Evolutionary conservation across 1,140 invertebrate species (phyloP), one percentile per base, ranked within the genome.

Genomic region (Solenopsis fugax): DNA sequence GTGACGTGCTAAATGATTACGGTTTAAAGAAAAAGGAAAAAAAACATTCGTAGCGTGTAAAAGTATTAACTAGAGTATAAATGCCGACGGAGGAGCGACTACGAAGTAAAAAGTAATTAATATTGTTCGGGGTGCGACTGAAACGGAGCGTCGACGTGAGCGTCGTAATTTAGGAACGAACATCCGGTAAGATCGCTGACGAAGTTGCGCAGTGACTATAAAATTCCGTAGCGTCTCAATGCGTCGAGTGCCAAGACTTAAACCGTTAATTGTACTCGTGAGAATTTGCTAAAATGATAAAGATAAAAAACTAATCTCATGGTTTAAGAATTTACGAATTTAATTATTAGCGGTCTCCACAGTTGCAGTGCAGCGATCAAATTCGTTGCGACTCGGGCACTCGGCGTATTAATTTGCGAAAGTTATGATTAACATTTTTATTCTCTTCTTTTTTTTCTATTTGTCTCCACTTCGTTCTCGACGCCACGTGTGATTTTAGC

Each of bases 31-130:
- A 52, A 67, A 67, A 84, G 34, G 37, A 72, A 72, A 73, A 62
- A 75, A 92, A 92, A 92, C 87, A 90, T 92, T 93, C 77, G 91
- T 93, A 92, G 88, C 87, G 77, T 91, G 87, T 91, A 92, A 89
- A 92, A 93, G 90, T 93, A 93, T 91, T 92, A 90, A 88, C 87
- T 92, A 89, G 88, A 90, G 67, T 88, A 90, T 90, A 90, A 89
- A 90, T 85, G 73, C 78, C 58, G 50, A 76, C 80, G 89, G 71
- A 80, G 58, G 58, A 82, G 84, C 75, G 78, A 91, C 52, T 86
- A 88, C 76, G 85, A 89, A 67, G 60, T 81, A 77, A 90, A 84
- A 77, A 62, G 71, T 77, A 67, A 84, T 80, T 84, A 78, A 69
- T 81, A 73, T 71, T 71, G 72, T 87, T 88, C 62, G 48, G 78